Base-by-base conservation (phyloP, 1,140 invertebrate species). In the Dinoponera quadriceps region DNA sequence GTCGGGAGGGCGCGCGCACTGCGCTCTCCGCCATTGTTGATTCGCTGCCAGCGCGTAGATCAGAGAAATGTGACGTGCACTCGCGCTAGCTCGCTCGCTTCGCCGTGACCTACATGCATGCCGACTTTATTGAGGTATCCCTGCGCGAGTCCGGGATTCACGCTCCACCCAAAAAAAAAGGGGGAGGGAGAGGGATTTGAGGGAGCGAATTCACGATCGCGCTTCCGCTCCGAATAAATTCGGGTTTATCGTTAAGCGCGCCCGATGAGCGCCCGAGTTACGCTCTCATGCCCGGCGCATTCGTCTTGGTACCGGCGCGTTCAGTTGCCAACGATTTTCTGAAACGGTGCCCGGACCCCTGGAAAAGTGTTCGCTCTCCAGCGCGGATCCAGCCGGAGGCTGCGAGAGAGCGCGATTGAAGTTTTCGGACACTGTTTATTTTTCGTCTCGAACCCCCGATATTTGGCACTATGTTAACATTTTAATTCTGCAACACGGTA, bases 91-190 rank as follows among this genome's bases (percentile, higher is more conserved):
- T 25, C 54, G 54, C 29, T 73, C 71, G 80, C 51, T 59, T 85
- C 65, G 84, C 86, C 86, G 71, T 89, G 88, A 89, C 88, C 88
- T 88, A 89, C 86, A 88, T 88, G 88, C 84, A 84, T 86, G 75
- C 86, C 87, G 66, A 62, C 59, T 88, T 89, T 88, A 89, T 88
- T 66, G 88, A 89, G 87, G 74, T 74, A 85, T 85, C 85, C 66
- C 9, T 11, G 38, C 38, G 38, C 85, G 33, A 44, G 27, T 14
- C 44, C 18, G 33, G 1, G 51, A 82, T n/a, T 7, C 20, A 49
- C 59, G 14, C 49, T 49, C 44, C 48, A n/a, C 16, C n/a, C n/a
- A n/a, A n/a, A n/a, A n/a, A n/a, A n/a, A n/a, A n/a, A n/a, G n/a
- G n/a, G n/a, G n/a, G n/a, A n/a, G n/a, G n/a, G n/a, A n/a, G n/a